A percentile compares a stretch with the other conserved stretches of the same genome.
These are phyloP conservation scores for Sarcophaga rosellei DNA, from an alignment of 2,888 invertebrate genomes.

Conservation along the genomic window DNA sequence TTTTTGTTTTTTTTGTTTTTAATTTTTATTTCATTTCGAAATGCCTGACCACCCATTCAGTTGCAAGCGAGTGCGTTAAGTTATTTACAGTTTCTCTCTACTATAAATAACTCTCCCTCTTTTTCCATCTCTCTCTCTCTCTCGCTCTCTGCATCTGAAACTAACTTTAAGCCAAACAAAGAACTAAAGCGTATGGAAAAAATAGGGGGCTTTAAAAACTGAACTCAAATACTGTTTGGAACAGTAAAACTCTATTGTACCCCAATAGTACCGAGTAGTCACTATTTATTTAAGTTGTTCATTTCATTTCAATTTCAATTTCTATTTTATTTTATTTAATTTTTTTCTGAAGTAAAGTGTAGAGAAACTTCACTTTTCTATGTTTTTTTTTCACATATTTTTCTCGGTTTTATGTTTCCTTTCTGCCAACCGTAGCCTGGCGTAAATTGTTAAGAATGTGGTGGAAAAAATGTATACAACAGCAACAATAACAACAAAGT, in stretches of 20 bases:
- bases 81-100: constrained; percentile 42
- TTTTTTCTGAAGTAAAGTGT: not conserved
- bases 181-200: no score
- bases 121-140: no score
- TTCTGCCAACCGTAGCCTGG: constrained; percentile 45
- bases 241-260: not conserved
- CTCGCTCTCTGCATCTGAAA: not conserved
- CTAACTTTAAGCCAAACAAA: not conserved
- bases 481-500: constrained; percentile 1
- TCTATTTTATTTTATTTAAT: not conserved
- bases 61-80: constrained; percentile 41
- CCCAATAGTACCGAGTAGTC: not conserved
- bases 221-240: no score
- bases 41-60: not conserved
- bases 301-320: not conserved
- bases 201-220: not conserved
- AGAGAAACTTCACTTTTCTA: not conserved
- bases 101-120: no score
- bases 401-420: not conserved
- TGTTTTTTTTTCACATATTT: not conserved
- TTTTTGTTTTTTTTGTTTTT: not conserved
- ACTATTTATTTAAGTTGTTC: not conserved
- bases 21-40: not conserved
- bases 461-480: constrained; percentile 4
- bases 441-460: constrained; percentile 60